A percentile compares a stretch with the other conserved stretches of the same genome.
phyloP scores from a whole-genome alignment of 2,797 vertebrate species.

The Aulostomus chinensis region DNA sequence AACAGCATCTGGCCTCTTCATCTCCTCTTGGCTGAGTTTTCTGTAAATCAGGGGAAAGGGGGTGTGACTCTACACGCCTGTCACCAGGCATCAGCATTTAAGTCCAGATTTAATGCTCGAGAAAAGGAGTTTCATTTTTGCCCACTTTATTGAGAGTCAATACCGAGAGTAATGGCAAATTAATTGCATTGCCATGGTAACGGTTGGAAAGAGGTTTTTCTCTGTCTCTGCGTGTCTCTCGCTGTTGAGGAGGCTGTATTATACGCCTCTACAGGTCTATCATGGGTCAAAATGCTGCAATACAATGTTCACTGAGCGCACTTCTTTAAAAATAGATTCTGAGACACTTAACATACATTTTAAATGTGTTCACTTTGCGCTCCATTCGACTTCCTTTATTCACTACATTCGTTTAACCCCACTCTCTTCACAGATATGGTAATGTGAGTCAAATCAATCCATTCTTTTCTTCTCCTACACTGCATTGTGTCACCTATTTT shows the following conservation, averaged over 20 bases:
- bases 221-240: constrained; percentile 39
- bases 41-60: constrained; percentile 56
- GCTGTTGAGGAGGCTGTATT: constrained; percentile 43
- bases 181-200: constrained; percentile 78
- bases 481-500: not conserved
- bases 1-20: constrained; percentile 50
- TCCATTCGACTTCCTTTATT: constrained; percentile 31
- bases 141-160: constrained; percentile 69
- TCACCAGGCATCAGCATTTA: constrained; percentile 70
- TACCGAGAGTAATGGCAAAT: constrained; percentile 56
- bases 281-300: constrained; percentile 42
- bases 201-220: constrained; percentile 57
- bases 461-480: not conserved
- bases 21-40: constrained; percentile 61
- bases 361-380: not conserved
- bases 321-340: constrained; percentile 40
- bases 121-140: constrained; percentile 67
- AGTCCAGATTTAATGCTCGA: constrained; percentile 66
- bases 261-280: constrained; percentile 50
- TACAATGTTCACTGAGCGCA: constrained; percentile 17
- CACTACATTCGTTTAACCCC: constrained; percentile 24
- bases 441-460: constrained; percentile 1
- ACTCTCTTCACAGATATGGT: not conserved
- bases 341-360: not conserved
- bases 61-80: constrained; percentile 63